phyloP scores from a whole-genome alignment of 2,113 vertebrate species.

The Halichoerus grypus region DNA sequence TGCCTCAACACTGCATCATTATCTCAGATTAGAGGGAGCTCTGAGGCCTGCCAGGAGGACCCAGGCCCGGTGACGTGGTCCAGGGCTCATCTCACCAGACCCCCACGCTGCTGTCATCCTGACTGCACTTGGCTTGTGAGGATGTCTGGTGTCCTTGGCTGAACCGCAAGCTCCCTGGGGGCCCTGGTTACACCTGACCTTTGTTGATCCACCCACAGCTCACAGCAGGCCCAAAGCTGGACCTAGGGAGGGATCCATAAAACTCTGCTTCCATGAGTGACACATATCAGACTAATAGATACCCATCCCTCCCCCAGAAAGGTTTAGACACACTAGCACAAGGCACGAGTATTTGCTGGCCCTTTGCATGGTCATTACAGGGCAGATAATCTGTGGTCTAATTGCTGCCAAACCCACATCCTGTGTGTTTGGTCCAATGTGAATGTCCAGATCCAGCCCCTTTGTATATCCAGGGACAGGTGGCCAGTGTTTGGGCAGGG shows the following conservation, averaged over 20 bases:
- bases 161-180: neutral
- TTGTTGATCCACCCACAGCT: neutral
- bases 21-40: neutral
- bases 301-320: neutral
- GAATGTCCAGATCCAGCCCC: neutral
- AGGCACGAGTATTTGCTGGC: neutral
- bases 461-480: neutral
- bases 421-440: neutral
- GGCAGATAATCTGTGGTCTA: neutral
- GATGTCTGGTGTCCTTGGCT: neutral
- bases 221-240: neutral
- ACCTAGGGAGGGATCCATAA: neutral
- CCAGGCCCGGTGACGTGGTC: neutral
- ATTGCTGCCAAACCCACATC: neutral
- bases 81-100: neutral
- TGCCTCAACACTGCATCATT: neutral
- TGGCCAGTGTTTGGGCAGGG: neutral
- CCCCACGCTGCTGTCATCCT: neutral
- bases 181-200: neutral
- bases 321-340: neutral
- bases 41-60: neutral
- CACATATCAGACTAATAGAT: neutral
- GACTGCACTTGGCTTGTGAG: neutral
- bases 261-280: neutral
- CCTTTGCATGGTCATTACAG: neutral